Evolutionary conservation across 2,888 invertebrate genomes (phyloP).

Genomic region (Heliconius ismenius): DNA sequence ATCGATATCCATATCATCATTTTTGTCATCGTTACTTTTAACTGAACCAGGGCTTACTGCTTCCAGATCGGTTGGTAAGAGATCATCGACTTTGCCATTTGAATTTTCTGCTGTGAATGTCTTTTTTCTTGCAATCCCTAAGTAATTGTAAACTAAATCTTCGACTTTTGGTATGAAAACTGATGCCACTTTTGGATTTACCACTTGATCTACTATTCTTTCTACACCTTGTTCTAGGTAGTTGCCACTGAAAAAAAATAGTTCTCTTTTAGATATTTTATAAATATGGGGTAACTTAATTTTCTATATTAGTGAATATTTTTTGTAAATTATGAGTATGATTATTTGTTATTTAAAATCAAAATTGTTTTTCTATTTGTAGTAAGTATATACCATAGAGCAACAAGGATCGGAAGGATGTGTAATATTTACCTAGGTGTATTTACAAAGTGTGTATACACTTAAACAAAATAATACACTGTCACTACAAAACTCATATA

Average conservation of each 20-base stretch:
- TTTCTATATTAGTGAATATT: neutral
- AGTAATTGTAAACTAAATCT: constrained; percentile 92
- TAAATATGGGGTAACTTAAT: neutral
- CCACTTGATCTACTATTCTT: constrained; percentile 97
- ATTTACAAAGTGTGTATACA: too few relatives aligned
- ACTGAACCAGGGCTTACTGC: constrained; percentile 91
- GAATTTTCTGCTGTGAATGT: constrained; percentile 61
- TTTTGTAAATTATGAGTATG: neutral
- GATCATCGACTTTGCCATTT: constrained; percentile 67
- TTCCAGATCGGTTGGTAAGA: constrained; percentile 89
- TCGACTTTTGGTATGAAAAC: constrained; percentile 95
- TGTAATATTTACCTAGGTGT: too few relatives aligned
- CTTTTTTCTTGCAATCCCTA: constrained; percentile 89
- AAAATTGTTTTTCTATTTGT: neutral
- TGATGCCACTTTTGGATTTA: constrained; percentile 94
- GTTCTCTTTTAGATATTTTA: neutral
- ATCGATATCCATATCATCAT: constrained; percentile 60
- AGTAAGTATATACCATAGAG: neutral
- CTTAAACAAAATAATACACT: too few relatives aligned
- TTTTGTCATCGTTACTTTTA: constrained; percentile 79
- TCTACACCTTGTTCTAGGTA: constrained; percentile 95
- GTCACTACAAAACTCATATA: too few relatives aligned
- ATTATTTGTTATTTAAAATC: neutral
- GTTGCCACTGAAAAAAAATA: constrained; percentile 85
- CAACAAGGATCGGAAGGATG: neutral